Evolutionary conservation across 64 coral and sea anemone genomes (phyloP).

Genomic region (Anthopleura sola): DNA sequence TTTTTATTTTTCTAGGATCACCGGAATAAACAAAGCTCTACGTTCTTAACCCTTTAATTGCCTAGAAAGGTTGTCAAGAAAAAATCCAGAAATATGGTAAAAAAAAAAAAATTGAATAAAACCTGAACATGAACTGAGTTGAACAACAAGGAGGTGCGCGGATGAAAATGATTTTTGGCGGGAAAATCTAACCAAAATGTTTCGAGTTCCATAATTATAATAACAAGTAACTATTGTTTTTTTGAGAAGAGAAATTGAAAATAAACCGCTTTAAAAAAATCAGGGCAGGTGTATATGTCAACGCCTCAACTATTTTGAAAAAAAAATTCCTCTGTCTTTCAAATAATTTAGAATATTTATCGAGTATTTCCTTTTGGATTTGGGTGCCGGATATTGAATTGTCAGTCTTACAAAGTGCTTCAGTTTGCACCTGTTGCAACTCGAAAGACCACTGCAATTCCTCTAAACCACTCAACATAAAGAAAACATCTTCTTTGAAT

Average conservation of each 20-base stretch:
- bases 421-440: neutral
- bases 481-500: neutral
- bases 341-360: neutral
- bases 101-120: neutral
- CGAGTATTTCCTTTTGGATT: neutral
- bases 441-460: neutral
- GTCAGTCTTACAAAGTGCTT: neutral
- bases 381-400: neutral
- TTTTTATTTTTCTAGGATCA: neutral
- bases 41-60: neutral
- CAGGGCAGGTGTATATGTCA: too few relatives aligned
- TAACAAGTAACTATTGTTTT: too few relatives aligned
- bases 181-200: neutral
- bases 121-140: neutral
- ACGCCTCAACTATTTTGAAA: too few relatives aligned
- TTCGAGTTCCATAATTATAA: neutral
- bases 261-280: too few relatives aligned
- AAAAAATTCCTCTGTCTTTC: too few relatives aligned
- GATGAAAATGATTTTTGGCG: neutral
- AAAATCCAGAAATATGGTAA: neutral
- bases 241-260: too few relatives aligned
- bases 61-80: neutral
- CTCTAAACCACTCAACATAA: neutral
- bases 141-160: neutral
- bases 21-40: neutral